phyloP scores from a whole-genome alignment of 2,113 vertebrate species.

The Silurus glanis region DNA sequence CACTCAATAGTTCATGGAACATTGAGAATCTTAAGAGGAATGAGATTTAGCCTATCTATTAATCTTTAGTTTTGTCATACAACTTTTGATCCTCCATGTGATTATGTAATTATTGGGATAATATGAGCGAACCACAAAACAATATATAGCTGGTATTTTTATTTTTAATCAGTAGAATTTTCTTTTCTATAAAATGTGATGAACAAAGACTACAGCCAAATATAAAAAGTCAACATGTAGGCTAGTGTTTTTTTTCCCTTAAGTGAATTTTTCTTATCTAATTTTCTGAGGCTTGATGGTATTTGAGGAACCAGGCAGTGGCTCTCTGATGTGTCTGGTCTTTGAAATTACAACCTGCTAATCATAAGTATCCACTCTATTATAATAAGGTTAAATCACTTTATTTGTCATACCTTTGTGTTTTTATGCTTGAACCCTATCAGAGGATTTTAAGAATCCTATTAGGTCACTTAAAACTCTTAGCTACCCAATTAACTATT shows the following conservation, averaged over 20 bases:
- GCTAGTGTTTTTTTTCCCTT: not conserved
- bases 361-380: not conserved
- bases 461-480: not conserved
- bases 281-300: not conserved
- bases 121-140: not conserved
- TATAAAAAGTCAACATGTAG: not conserved
- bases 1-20: constrained; percentile 62
- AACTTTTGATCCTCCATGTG: not conserved
- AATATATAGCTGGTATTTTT: not conserved
- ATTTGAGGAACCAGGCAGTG: not conserved
- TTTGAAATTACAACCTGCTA: not conserved
- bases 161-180: not conserved
- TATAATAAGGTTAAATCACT: not conserved
- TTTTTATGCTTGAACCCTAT: not conserved
- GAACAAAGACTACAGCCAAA: not conserved
- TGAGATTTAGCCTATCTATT: constrained; percentile 64
- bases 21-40: constrained; percentile 70
- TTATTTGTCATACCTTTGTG: not conserved
- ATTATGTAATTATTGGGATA: not conserved
- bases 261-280: not conserved
- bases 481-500: not conserved
- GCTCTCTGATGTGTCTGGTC: not conserved
- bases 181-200: not conserved
- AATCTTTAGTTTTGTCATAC: constrained; percentile 31
- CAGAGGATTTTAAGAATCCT: not conserved